Conservation (phyloP, 2,888 invertebrate genomes). For the Dolomedes plantarius region DNA sequence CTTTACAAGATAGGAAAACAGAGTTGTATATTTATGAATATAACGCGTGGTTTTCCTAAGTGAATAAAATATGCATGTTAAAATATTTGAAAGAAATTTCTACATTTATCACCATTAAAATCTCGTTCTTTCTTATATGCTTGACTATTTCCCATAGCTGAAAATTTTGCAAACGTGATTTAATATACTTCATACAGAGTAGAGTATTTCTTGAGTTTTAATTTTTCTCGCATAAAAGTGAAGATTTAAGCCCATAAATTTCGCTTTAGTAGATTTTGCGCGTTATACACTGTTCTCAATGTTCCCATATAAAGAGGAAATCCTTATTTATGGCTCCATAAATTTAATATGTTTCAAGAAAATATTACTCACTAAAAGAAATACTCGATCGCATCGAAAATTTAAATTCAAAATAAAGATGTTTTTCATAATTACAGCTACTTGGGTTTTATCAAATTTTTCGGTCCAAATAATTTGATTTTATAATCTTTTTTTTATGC, state of each 20-base stretch:
- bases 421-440: neutral
- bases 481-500: no score
- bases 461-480: neutral
- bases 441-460: neutral
- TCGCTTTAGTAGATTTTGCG: neutral
- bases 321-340: neutral
- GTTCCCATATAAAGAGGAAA: neutral
- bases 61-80: no score
- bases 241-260: neutral
- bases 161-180: neutral
- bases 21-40: no score
- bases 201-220: neutral
- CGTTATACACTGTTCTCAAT: neutral
- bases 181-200: neutral
- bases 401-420: neutral
- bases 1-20: no score
- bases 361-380: neutral
- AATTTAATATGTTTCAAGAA: neutral
- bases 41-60: no score
- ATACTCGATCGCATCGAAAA: neutral
- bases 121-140: neutral
- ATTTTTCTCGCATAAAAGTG: slow-evolving; percentile 8
- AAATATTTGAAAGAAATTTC: no score
- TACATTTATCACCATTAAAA: no score
- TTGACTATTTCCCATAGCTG: neutral